A percentile compares a stretch with the other conserved stretches of the same genome.
Evolutionary conservation across 92 coral and sea anemone genomes (phyloP).

Genomic region (Heteractis magnifica): DNA sequence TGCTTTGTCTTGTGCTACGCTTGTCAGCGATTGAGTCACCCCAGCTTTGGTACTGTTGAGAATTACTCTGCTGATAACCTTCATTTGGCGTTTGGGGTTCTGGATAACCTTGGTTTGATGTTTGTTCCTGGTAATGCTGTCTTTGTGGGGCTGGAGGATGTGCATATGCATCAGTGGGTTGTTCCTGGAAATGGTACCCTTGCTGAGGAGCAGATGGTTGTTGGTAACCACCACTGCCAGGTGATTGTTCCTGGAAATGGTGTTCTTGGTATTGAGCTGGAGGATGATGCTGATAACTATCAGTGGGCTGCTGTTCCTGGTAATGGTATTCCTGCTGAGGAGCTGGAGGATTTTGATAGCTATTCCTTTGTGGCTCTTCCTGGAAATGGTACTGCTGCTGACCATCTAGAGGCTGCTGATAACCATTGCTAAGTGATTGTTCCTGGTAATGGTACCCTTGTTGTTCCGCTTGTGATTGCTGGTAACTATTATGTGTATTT

Average conservation of each 20-base stretch:
- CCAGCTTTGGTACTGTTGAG: constrained; percentile 14
- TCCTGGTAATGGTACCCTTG: background rate
- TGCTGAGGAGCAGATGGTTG: background rate
- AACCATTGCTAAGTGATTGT: background rate
- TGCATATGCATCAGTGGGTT: background rate
- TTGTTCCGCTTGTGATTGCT: background rate
- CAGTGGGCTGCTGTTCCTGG: constrained; percentile 3
- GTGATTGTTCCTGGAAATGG: background rate
- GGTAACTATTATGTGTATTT: background rate
- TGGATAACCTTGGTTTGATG: background rate
- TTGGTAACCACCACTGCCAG: background rate
- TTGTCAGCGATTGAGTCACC: background rate
- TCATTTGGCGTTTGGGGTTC: background rate
- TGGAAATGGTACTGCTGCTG: constrained; percentile 5
- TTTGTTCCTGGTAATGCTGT: background rate
- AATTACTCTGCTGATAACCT: background rate
- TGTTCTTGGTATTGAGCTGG: background rate
- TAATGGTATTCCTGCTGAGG: constrained; percentile 2
- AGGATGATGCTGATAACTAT: background rate
- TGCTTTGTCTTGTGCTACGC: background rate
- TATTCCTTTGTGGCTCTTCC: background rate
- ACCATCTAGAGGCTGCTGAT: background rate
- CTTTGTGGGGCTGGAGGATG: background rate
- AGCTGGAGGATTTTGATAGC: background rate
- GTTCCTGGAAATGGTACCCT: background rate